A percentile compares a stretch with the other conserved stretches of the same genome.
Conservation (phyloP, 1,140 invertebrate species). For the Batillaria attramentaria region DNA sequence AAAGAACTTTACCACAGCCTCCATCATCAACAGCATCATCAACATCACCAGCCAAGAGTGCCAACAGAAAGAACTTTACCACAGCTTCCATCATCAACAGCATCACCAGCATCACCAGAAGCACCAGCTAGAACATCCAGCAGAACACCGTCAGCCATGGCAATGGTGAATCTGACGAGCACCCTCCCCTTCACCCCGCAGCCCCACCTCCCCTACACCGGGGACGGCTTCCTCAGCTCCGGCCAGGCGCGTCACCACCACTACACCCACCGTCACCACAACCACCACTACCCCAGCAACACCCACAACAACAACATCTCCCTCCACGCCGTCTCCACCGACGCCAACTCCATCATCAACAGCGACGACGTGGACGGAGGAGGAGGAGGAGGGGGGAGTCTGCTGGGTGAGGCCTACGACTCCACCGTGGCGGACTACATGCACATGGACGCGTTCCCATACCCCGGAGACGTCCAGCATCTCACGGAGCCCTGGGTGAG, state of each 20-base stretch:
- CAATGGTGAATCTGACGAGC: no score
- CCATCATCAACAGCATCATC: no score
- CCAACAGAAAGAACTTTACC: no score
- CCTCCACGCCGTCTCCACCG: not conserved
- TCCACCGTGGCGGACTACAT: not conserved
- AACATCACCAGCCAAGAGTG: no score
- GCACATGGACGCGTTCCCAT: slow-evolving; percentile 41
- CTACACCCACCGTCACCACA: no score
- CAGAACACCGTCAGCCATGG: no score
- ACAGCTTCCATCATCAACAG: not conserved
- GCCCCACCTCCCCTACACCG: not conserved
- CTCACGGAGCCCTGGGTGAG: slow-evolving; percentile 58
- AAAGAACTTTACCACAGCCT: no score
- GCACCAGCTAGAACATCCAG: not conserved
- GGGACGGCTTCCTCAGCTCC: not conserved
- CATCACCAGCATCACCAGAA: not conserved
- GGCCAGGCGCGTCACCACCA: no score
- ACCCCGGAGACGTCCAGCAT: slow-evolving; percentile 55
- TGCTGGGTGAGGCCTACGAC: no score
- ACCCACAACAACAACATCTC: not conserved
- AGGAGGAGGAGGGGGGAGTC: no score
- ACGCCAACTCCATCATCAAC: not conserved
- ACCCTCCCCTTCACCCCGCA: not conserved
- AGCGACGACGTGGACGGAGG: not conserved
- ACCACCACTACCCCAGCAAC: not conserved